Base-by-base conservation (phyloP, 1,140 invertebrate genomes). In the Caenorhabditis briggsae region DNA sequence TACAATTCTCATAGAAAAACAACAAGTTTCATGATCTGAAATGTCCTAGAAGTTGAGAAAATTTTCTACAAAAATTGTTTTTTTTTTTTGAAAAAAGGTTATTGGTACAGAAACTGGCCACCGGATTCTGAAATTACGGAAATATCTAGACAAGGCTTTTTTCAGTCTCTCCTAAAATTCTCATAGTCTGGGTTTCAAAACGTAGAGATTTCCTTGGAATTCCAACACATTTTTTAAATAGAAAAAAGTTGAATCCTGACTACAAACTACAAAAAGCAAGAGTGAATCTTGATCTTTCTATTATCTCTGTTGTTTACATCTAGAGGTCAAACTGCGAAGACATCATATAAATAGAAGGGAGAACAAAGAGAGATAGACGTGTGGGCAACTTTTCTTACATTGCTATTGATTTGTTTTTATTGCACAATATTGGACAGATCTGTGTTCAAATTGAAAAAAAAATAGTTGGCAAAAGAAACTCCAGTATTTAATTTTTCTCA, bases 321-420 rank as follows among this genome's bases (percentile, higher is more conserved):
- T 78, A 18, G 70, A 78, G 70, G 46, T 53, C 70, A 78, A 78
- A 78, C 70, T 78, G 50, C n/a, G 20, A 43, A 78, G 70, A 78
- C 53, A 78, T 11, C 9, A 20, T 50, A 78, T 50, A 78, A 78
- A 78, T 78, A 78, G 70, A 78, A 3, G 23, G 33, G 33, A 46
- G 14, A 18, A 23, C 9, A 64, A 64, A n/a, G 12, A 20, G n/a
- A 78, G 70, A 78, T 14, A 78, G 7, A 46, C 23, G n/a, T 50
- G 8, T 50, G 8, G 9, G 6, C n/a, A 2, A 50, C 20, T 78
- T 12, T 78, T 53, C 11, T 46, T 50, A 11, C 53, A 7, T 50
- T 78, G 46, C 70, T 18, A 53, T 11, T n/a, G 7, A 46, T 78
- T 78, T 7, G 11, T n/a, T 11, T 33, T 12, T 33, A n/a, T 64